A percentile compares a stretch with the other conserved stretches of the same genome.
Conservation (phyloP, 2,888 invertebrate genomes). For the Limnephilus auricula region DNA sequence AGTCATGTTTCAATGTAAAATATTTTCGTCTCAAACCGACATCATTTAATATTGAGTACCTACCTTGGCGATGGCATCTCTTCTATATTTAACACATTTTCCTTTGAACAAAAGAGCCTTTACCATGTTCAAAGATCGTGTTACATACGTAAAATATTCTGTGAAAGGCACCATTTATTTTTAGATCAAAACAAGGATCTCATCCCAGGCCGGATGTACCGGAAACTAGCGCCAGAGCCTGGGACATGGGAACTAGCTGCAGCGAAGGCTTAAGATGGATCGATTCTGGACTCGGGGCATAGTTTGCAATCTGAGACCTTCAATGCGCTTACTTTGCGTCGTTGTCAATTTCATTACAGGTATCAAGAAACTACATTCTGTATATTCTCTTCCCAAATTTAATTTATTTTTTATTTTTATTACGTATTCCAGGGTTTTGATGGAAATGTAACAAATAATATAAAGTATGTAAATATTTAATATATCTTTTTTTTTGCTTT, state of each 20-base stretch:
- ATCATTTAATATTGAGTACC: not conserved
- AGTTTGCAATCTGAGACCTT: not conserved
- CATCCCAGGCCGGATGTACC: constrained; percentile 25
- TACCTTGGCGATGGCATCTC: not conserved
- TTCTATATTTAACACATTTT: not conserved
- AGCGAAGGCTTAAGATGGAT: constrained; percentile 2
- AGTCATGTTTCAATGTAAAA: no score
- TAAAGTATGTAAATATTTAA: no score
- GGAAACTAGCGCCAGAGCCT: constrained; percentile 10
- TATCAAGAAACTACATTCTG: not conserved
- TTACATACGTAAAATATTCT: not conserved
- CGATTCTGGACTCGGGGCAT: not conserved
- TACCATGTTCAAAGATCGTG: not conserved
- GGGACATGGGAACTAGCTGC: constrained; percentile 16
- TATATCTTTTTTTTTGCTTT: no score
- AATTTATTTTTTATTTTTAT: no score
- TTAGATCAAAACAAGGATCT: constrained; percentile 4
- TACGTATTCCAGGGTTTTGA: no score
- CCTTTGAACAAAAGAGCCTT: not conserved
- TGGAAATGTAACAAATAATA: no score
- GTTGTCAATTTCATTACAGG: not conserved
- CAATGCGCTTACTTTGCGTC: no score
- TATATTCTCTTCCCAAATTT: no score
- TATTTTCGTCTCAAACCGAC: no score
- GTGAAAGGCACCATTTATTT: constrained; percentile 11